phyloP scores from a whole-genome alignment of 2,888 invertebrate genomes.

The Vannuccia rotundouncinata region DNA sequence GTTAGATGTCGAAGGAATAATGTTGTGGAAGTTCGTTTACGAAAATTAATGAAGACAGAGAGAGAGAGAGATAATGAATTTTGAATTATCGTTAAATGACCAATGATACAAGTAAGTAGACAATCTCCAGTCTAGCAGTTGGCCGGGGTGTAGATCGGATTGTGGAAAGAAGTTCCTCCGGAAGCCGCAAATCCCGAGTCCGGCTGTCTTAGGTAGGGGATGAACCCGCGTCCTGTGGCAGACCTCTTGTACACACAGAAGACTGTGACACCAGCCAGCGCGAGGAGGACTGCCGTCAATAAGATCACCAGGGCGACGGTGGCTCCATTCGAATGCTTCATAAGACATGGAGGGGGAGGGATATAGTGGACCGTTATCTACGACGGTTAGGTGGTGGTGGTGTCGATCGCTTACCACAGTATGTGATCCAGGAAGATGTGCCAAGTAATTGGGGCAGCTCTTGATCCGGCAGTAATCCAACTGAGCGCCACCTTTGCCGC shows the following conservation, averaged over 20 bases:
- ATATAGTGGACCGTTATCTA: too few species aligned
- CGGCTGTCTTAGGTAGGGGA: neutral
- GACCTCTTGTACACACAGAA: neutral
- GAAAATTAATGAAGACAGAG: too few species aligned
- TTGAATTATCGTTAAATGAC: too few species aligned
- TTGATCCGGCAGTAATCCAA: neutral
- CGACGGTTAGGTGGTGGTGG: too few species aligned
- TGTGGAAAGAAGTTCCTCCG: neutral
- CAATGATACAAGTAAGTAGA: too few species aligned
- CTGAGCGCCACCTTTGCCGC: neutral
- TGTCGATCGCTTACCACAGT: neutral
- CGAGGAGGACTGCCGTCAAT: neutral
- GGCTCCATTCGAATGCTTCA: neutral
- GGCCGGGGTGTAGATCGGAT: neutral
- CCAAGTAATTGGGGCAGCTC: neutral
- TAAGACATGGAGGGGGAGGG: neutral
- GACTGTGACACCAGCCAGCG: neutral
- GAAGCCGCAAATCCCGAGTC: neutral
- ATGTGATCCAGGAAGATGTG: neutral
- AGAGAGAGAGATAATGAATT: too few species aligned
- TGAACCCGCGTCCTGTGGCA: neutral
- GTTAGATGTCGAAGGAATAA: too few species aligned
- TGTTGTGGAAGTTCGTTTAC: too few species aligned
- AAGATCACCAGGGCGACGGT: neutral
- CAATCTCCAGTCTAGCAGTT: neutral